Conservation (phyloP, 2,797 vertebrate genomes). For the Takifugu ocellatus region DNA sequence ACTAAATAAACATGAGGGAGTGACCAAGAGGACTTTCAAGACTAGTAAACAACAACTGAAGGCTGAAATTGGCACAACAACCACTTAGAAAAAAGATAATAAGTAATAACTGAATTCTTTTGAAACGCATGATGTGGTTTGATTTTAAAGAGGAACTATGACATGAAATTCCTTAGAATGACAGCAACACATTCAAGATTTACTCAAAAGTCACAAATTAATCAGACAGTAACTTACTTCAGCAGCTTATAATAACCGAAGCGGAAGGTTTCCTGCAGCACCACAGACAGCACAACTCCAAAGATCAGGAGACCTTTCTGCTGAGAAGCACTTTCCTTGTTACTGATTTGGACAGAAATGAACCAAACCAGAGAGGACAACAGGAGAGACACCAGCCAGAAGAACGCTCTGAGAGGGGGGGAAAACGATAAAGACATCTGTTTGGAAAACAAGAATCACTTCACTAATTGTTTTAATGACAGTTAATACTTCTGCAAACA, state of each 20-base stretch:
- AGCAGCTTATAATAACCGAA: constrained; percentile 77
- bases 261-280: constrained; percentile 77
- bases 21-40: too few relatives aligned
- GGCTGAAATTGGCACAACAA: too few relatives aligned
- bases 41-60: too few relatives aligned
- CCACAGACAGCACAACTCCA: constrained; percentile 76
- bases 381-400: constrained; percentile 79
- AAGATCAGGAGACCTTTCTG: constrained; percentile 80
- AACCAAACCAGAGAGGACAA: constrained; percentile 80
- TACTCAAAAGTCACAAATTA: background rate
- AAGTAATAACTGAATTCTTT: too few relatives aligned
- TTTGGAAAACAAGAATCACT: background rate
- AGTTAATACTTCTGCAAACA: background rate
- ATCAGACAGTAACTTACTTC: constrained; percentile 68
- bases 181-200: too few relatives aligned
- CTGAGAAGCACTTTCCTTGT: constrained; percentile 63
- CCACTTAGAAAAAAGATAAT: too few relatives aligned
- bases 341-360: constrained; percentile 73
- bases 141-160: too few relatives aligned
- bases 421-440: background rate
- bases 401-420: constrained; percentile 70
- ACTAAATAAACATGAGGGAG: too few relatives aligned
- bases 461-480: background rate
- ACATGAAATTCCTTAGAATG: too few relatives aligned
- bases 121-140: too few relatives aligned